These are phyloP conservation scores for Selene dorsalis DNA, from an alignment of 2,797 vertebrate genomes.

Conservation along the genomic window DNA sequence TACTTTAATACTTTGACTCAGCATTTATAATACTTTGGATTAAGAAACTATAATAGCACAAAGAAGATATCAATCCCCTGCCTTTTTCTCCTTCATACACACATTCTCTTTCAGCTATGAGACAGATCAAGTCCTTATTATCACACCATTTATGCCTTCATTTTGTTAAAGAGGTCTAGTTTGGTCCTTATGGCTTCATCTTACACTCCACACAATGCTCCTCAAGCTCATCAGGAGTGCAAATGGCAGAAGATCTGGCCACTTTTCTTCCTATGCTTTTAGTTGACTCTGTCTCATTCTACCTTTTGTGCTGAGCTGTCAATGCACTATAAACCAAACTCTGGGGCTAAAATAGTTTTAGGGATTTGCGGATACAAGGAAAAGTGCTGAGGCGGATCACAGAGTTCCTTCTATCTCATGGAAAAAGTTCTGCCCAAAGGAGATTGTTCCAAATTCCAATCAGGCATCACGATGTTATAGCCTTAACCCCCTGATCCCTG, in stretches of 20 bases:
- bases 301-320: slow-evolving; percentile 75
- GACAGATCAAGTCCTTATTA: slow-evolving; percentile 22
- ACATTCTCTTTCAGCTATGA: slow-evolving; percentile 17
- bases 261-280: slow-evolving; percentile 33
- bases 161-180: slow-evolving; percentile 37
- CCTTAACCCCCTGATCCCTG: slow-evolving; percentile 58
- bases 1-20: slow-evolving; percentile 58
- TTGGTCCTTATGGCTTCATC: slow-evolving; percentile 30
- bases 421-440: slow-evolving; percentile 59
- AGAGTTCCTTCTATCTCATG: slow-evolving; percentile 54
- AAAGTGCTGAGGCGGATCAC: slow-evolving; percentile 77
- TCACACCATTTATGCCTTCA: slow-evolving; percentile 28
- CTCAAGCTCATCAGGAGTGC: slow-evolving; percentile 52
- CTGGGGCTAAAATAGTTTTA: slow-evolving; percentile 65
- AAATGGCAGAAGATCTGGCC: slow-evolving; percentile 41
- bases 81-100: slow-evolving; percentile 12
- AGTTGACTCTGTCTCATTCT: slow-evolving; percentile 52
- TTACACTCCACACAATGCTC: slow-evolving; percentile 34
- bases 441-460: slow-evolving; percentile 77
- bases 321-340: slow-evolving; percentile 58
- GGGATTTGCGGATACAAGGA: slow-evolving; percentile 67
- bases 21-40: slow-evolving; percentile 67
- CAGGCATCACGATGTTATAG: slow-evolving; percentile 65
- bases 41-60: slow-evolving; percentile 59
- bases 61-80: slow-evolving; percentile 48